A percentile compares a stretch with the other conserved stretches of the same genome.
phyloP scores from a whole-genome alignment of 2,797 vertebrate genomes.

The Argya squamiceps region DNA sequence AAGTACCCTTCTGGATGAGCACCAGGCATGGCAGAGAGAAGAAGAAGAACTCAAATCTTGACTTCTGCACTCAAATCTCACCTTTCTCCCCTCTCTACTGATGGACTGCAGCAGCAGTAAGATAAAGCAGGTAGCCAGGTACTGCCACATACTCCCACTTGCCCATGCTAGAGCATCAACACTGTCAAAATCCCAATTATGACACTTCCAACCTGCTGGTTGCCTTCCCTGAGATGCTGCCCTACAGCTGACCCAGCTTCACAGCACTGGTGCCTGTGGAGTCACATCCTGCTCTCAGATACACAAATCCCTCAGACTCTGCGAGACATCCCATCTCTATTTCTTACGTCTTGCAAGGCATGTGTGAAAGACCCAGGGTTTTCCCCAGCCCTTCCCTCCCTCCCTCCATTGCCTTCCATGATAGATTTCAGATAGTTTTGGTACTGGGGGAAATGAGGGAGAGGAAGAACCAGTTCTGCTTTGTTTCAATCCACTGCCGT shows the following conservation, averaged over 20 bases:
- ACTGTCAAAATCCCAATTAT: not conserved
- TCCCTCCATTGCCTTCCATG: not conserved
- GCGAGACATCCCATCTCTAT: not conserved
- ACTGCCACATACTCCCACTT: not conserved
- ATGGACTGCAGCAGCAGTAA: not conserved
- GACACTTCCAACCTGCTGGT: not conserved
- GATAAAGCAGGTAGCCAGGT: not conserved
- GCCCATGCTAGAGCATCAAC: accelerated
- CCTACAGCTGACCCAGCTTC: not conserved
- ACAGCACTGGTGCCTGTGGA: accelerated
- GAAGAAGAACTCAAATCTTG: not conserved
- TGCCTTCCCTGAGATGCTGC: not conserved
- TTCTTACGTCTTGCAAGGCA: not conserved
- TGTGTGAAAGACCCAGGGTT: accelerated
- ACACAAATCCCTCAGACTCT: not conserved
- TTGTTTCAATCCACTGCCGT: not conserved
- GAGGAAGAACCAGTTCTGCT: not conserved
- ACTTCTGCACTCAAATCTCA: not conserved
- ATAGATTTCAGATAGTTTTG: not conserved
- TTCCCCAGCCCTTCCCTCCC: not conserved
- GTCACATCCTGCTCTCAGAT: not conserved
- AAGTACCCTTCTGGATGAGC: not conserved
- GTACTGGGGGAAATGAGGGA: not conserved
- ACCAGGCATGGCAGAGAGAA: not conserved
- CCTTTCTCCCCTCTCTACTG: not conserved